Evolutionary conservation across 2,888 invertebrate species (phyloP), one percentile per base, ranked within the genome.

Genomic region (Zhengitettix transpicula): DNA sequence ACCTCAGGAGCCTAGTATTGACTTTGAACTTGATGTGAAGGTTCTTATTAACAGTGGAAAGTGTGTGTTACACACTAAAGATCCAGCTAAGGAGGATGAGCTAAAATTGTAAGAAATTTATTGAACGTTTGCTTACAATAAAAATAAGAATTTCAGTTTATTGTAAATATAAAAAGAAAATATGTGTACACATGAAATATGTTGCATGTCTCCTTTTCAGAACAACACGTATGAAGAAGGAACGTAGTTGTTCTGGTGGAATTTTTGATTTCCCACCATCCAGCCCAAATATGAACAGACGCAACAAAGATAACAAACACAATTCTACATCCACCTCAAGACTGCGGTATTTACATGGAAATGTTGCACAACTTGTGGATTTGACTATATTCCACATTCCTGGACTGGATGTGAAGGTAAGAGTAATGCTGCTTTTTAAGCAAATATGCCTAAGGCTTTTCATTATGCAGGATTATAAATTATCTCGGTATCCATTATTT

Each of bases 11-110:
- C 94, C 96, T 0, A 94, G 90, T 70, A 90, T 97, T 59, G 96
- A 97, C 73, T 88, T 98, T 69, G 95, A 97, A 71, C 75, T 98
- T 66, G 96, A 96, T 71, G 90, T 98, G 9, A 95, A 95, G 74
- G 95, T 97, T 54, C 83, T 94, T 68, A 93, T 98, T 63, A 96
- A 95, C 73, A 93, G 93, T 67, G 97, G 97, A 10, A 94, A 96
- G 74, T 98, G 97, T 73, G 94, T 95, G 42, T 78, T 98, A 47
- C 96, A 97, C 72, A 96, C 96, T 2, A 92, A 91, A 73, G 90
- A 91, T 68, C 78, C 79, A 63, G 75, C 72, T 60, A 82, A 76
- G 66, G 85, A 84, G 58, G 86, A 85, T 61, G 87, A 84, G 63
- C 74, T 81, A 53, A 85, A 83, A 72, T 74, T 80, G 81, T 82